Evolutionary conservation across 2,113 vertebrate genomes (phyloP).

Genomic region (Oxyura jamaicensis): DNA sequence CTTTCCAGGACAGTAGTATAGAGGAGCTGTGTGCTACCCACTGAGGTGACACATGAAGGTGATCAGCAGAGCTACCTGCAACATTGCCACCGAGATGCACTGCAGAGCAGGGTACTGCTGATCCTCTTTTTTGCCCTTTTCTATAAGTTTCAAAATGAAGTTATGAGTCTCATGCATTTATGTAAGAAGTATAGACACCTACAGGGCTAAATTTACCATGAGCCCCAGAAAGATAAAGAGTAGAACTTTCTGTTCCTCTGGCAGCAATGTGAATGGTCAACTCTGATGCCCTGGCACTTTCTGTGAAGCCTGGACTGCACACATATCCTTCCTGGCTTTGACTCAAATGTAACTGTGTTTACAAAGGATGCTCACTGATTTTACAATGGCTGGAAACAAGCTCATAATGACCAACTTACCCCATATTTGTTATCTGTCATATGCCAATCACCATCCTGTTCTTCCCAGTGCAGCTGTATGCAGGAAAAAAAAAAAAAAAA

Average conservation of each 20-base stretch:
- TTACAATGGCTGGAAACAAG: neutral
- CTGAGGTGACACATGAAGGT: neutral
- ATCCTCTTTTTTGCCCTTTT: neutral
- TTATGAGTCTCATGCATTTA: neutral
- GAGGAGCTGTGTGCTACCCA: neutral
- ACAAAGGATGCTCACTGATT: neutral
- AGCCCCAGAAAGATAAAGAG: neutral
- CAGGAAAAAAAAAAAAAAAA: neutral
- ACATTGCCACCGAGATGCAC: fast-evolving
- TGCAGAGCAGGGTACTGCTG: neutral
- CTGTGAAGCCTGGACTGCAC: too few species aligned
- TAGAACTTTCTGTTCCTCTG: neutral
- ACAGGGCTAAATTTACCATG: neutral
- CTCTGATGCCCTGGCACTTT: neutral
- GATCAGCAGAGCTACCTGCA: neutral
- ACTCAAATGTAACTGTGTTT: fast-evolving
- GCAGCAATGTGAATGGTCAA: fast-evolving
- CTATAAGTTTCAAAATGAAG: neutral
- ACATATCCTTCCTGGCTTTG: neutral
- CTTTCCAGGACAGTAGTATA: neutral
- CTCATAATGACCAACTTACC: neutral
- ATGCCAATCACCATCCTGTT: neutral
- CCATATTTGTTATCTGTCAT: neutral
- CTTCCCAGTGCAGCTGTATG: neutral
- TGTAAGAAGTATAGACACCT: neutral